These are phyloP conservation scores for Paragorgia papillata DNA, from an alignment of 92 coral and sea anemone species.

Conservation along the genomic window DNA sequence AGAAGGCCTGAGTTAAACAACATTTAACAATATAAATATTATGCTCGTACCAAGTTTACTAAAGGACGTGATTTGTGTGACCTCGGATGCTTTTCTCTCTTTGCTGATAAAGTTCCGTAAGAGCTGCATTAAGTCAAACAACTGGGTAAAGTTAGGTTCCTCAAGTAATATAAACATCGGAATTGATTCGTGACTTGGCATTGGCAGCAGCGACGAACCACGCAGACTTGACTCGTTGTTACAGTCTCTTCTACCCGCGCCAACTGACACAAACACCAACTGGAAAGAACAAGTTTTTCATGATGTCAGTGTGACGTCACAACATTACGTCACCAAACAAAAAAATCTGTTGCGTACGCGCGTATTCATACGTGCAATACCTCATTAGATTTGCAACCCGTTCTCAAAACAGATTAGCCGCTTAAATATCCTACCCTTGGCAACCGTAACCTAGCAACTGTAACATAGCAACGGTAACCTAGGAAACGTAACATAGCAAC, in stretches of 20 bases:
- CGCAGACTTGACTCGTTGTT: slow-evolving; percentile 76
- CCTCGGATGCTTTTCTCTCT: slow-evolving; percentile 32
- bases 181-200: slow-evolving; percentile 79
- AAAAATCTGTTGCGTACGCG: no score
- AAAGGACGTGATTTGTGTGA: slow-evolving; percentile 21
- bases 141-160: slow-evolving; percentile 80
- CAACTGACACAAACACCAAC: slow-evolving; percentile 99
- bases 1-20: no score
- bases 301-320: no score
- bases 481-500: no score
- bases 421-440: no score
- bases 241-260: slow-evolving; percentile 81
- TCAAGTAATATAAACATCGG: slow-evolving; percentile 88
- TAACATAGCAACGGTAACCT: no score
- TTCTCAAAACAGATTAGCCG: no score
- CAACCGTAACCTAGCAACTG: no score
- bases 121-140: slow-evolving; percentile 82
- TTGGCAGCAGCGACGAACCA: slow-evolving; percentile 86
- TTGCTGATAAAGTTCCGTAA: slow-evolving; percentile 66
- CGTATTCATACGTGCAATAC: no score
- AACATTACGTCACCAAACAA: no score
- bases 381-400: no score
- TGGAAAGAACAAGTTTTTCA: slow-evolving; percentile 36
- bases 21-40: no score
- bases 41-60: slow-evolving; percentile 24